These are phyloP conservation scores for Zaprionus davidi DNA, from an alignment of 1,140 invertebrate species.

Conservation along the genomic window DNA sequence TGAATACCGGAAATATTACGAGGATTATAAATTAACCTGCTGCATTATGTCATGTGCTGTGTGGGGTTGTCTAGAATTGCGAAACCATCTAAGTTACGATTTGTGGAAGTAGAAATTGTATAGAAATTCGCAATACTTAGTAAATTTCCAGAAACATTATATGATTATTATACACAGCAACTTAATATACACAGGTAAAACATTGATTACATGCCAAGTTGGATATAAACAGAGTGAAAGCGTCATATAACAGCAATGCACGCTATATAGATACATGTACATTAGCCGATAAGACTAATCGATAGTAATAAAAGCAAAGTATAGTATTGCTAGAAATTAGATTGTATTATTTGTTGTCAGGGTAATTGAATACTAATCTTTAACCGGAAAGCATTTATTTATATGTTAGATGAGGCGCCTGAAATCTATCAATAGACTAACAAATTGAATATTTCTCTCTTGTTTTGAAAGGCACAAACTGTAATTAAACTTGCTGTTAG, in stretches of 20 bases:
- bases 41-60: not conserved
- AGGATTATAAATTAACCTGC: constrained; percentile 7
- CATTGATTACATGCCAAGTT: not conserved
- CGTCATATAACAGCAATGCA: not conserved
- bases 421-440: no score
- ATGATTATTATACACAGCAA: no score
- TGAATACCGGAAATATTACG: constrained; percentile 3
- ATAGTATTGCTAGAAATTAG: not conserved
- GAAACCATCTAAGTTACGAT: not conserved
- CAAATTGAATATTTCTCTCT: not conserved
- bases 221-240: not conserved
- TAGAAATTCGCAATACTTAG: no score
- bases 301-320: not conserved
- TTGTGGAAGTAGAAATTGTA: no score
- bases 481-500: not conserved
- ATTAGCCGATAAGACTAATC: not conserved
- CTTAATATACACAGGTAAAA: no score
- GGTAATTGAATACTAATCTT: not conserved
- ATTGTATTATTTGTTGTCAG: not conserved
- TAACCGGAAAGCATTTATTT: not conserved
- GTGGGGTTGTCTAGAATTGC: not conserved
- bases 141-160: no score
- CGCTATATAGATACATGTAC: not conserved
- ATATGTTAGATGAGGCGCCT: no score
- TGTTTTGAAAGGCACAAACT: not conserved